Evolutionary conservation across 2,888 invertebrate species (phyloP), one percentile per base, ranked within the genome.

Genomic region (Hermaeophaga mercurialis): DNA sequence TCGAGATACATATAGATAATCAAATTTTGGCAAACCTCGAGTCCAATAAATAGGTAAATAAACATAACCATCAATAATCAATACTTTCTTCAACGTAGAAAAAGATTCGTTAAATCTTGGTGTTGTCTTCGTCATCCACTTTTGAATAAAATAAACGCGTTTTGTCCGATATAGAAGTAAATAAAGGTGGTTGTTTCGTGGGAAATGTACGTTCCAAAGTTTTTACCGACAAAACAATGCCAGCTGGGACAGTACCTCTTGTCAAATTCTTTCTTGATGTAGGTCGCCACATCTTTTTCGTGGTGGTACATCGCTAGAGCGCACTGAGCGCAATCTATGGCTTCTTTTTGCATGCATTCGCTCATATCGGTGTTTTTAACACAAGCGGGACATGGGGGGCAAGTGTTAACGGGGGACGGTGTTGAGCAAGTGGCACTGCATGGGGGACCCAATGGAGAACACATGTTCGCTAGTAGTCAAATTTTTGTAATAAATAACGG

Each of bases 231-330:
- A 19, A 39, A 39, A 22, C 39, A 39, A 22, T 39, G 39, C 39
- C 39, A 39, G 39, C 39, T 39, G 12, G 39, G 39, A 12, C 39
- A 39, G 39, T 39, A 39, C 15, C 39, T 39, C n/a, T 39, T 39
- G 19, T 39, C 39, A 12, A 39, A 39, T 12, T 39, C 39, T n/a
- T 39, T 39, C n/a, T 39, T 39, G 39, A 39, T 39, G 19, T 39
- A 39, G 12, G 39, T 39, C 5, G 39, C 39, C 5, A 39, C 39
- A 11, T 39, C 39, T 22, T 39, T 39, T 12, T 39, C 39, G 39
- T 39, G 39, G 11, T 19, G 39, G 19, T 19, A 39, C 39, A 39
- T 39, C 11, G 39, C 22, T 1, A 39, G 19, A 1, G 39, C 39
- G 39, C 39, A 39, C n/a, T 39, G 39, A 6, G 39, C 39, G n/a